Conservation (phyloP, 1,140 invertebrate species). For the Megathymus violae region DNA sequence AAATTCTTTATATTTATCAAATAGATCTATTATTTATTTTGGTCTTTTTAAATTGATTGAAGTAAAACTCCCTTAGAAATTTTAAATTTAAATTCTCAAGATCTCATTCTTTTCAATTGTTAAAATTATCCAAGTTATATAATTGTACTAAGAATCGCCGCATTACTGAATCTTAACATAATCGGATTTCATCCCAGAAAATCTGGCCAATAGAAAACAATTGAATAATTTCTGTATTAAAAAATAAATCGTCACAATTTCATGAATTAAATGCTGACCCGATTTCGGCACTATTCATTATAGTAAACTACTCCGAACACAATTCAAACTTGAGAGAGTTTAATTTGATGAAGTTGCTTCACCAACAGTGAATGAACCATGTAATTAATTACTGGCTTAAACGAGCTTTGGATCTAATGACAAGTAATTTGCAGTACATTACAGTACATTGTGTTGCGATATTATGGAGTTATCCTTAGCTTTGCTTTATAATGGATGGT, state of each 20-base stretch:
- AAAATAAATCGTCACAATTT: conserved; percentile 10
- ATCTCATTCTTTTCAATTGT: too few species aligned
- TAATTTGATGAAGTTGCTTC: conserved; percentile 36
- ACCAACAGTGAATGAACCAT: conserved; percentile 42
- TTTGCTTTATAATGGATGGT: conserved; percentile 67
- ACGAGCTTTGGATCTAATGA: conserved; percentile 61
- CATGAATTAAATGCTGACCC: conserved; percentile 12
- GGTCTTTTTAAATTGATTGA: too few species aligned
- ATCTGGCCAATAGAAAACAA: too few species aligned
- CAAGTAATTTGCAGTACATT: conserved; percentile 75
- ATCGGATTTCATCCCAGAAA: neutral
- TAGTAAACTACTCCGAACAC: conserved; percentile 32
- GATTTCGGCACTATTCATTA: conserved; percentile 26
- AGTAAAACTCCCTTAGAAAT: too few species aligned
- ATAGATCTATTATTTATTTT: too few species aligned
- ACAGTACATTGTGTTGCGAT: conserved; percentile 55
- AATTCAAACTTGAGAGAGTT: conserved; percentile 30
- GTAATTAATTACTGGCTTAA: conserved; percentile 61
- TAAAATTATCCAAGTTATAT: too few species aligned
- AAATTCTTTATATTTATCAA: too few species aligned
- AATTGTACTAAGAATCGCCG: too few species aligned
- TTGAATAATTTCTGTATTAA: too few species aligned
- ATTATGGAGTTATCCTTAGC: conserved; percentile 69
- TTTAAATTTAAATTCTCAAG: too few species aligned
- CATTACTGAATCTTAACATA: too few species aligned